Evolutionary conservation across 2,888 invertebrate genomes (phyloP), one percentile per base, ranked within the genome.

Genomic region (Heliconius cydno): DNA sequence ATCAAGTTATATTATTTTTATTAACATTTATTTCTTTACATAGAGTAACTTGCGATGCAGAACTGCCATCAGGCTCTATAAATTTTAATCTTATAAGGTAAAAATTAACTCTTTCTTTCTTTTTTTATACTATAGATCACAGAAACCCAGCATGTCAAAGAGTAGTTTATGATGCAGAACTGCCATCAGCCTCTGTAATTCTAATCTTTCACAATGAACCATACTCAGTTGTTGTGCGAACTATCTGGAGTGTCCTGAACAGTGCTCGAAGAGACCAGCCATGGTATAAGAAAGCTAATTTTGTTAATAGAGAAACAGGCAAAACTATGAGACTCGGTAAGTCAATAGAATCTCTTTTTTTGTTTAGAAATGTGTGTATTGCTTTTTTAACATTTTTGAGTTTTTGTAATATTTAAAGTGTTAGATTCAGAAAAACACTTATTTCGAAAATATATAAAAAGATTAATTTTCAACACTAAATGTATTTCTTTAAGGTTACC

Each of bases 181-280:
- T 99, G 77, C 96, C 96, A 2, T 96, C 96, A 0, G 97, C 97
- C 3, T 97, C 97, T 81, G 96, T 98, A n/a, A 96, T 98, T 81
- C 96, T 98, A 65, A 98, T 98, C 83, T 99, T 98, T 94, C 98
- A 97, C 90, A 98, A 99, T 90, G 98, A 99, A 91, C 98, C 98
- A 0, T 98, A 97, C 95, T 98, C 98, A 72, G 97, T 98, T 65
- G 95, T 98, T 67, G 87, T 98, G 65, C 92, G 98, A 80, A 98
- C 98, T 0, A 96, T 98, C n/a, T 97, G 98, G 96, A 98, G 98
- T 88, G 98, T 98, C n/a, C 93, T 98, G 76, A 97, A 98, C 97
- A 91, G 97, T 96, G 86, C 97, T 96, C 60, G 92, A 2, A 82
- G 94, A n/a, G 84, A 86, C 83, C 89, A 89, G 81, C 90, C 91